A percentile compares a stretch with the other conserved stretches of the same genome.
These are phyloP conservation scores for Agonopterix subpropinquella DNA, from an alignment of 2,888 invertebrate species.

Conservation along the genomic window DNA sequence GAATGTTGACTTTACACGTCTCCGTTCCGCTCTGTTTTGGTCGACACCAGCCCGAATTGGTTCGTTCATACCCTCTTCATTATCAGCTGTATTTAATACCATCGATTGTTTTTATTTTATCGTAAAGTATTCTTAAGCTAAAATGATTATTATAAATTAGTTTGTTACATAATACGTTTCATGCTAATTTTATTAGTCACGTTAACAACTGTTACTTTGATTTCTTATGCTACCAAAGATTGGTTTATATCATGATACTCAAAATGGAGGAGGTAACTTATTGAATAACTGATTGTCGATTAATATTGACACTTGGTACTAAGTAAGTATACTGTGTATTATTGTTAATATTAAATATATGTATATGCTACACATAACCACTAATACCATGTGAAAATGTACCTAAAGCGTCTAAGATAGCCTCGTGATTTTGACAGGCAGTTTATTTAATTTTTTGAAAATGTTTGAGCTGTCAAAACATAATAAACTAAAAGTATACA, in stretches of 20 bases:
- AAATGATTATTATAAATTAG: neutral
- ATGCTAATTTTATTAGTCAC: constrained; percentile 4
- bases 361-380: too few relatives aligned
- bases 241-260: constrained; percentile 22
- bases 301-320: neutral
- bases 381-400: too few relatives aligned
- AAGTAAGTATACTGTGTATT: too few relatives aligned
- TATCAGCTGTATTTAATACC: neutral
- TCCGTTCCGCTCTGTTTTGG: too few relatives aligned
- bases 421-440: too few relatives aligned
- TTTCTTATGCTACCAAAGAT: constrained; percentile 23
- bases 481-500: too few relatives aligned
- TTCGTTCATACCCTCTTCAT: neutral
- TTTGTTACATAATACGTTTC: neutral
- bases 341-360: too few relatives aligned
- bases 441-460: too few relatives aligned
- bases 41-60: too few relatives aligned
- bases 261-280: constrained; percentile 12
- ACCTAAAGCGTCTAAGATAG: too few relatives aligned
- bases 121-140: neutral
- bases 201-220: constrained; percentile 1
- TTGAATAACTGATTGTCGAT: neutral
- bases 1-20: too few relatives aligned
- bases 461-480: too few relatives aligned
- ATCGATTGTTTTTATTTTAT: neutral